Base-by-base conservation (phyloP, 2,888 invertebrate genomes). In the Iphiclides podalirius region DNA sequence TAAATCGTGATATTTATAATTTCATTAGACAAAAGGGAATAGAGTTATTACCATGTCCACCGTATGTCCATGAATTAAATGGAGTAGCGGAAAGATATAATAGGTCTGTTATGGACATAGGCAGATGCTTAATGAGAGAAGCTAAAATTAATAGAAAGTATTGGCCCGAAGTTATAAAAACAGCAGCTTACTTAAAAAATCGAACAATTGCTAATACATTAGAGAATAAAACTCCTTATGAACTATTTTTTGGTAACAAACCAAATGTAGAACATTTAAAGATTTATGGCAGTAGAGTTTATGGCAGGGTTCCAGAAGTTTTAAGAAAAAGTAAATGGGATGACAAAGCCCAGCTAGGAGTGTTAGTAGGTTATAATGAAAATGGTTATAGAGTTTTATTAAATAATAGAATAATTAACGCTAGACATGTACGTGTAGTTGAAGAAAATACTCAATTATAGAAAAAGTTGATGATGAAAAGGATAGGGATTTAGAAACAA, bases 231-330 rank as follows among this genome's bases (percentile, higher is more conserved):
- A n/a, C n/a, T n/a, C n/a, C n/a, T n/a, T n/a, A n/a, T n/a, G n/a
- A n/a, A n/a, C n/a, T 58, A 52, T 58, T 58, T 52, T 59, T 59
- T n/a, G 20, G 23, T 13, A 53, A 4, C 1, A 64, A 66, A 43
- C 61, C 61, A 31, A 43, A 40, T 15, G 51, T 58, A n/a, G 14
- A 57, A 4, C 7, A 63, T 56, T 48, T 63, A 39, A 59, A 55
- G n/a, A 50, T 62, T 1, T 61, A 64, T 58, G 59, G 62, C 20
- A 63, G 64, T 53, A 65, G 23, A 55, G 61, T 63, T 3, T 63
- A 58, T 58, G 61, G 20, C n/a, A 20, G 20, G 20, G 20, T 20
- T 20, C 20, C 20, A 20, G 20, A 4, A 20, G 20, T 20, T 39
- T 9, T 8, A 17, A 38, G 46, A 47, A 46, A 20, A 40, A 26